Evolutionary conservation across 2,113 vertebrate genomes (phyloP).

Genomic region (Poecile atricapillus): DNA sequence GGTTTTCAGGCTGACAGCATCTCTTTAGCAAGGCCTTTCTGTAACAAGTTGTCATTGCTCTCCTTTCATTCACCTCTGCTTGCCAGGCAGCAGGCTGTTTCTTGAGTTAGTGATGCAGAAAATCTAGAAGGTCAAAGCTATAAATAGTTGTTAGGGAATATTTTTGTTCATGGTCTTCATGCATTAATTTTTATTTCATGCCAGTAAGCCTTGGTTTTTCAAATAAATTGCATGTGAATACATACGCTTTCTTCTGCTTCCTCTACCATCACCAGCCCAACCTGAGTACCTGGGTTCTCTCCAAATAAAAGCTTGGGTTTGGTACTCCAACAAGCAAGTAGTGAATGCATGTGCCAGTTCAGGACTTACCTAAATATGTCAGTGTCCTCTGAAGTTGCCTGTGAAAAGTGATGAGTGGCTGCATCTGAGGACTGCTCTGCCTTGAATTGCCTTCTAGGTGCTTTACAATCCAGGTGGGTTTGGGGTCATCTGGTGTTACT

Average conservation of each 20-base stretch:
- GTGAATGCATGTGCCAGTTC: background rate
- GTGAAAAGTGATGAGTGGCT: background rate
- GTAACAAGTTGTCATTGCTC: background rate
- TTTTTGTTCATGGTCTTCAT: constrained; percentile 27
- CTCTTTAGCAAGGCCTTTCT: background rate
- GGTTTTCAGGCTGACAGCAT: background rate
- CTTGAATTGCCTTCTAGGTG: background rate
- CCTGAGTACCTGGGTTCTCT: background rate
- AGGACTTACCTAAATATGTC: background rate
- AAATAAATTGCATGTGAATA: background rate
- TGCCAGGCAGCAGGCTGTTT: constrained; percentile 43
- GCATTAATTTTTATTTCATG: constrained; percentile 10
- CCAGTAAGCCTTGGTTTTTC: background rate
- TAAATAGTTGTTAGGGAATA: constrained; percentile 54
- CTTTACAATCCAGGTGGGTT: fast-evolving
- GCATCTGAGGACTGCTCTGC: background rate
- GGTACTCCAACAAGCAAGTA: background rate
- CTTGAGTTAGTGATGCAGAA: constrained; percentile 53
- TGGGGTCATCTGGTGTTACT: background rate
- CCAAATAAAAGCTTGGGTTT: background rate
- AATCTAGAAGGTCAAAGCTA: constrained; percentile 60
- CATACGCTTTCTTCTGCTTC: background rate
- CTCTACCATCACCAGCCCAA: background rate
- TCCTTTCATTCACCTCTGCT: constrained; percentile 47
- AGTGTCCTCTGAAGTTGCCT: background rate